Evolutionary conservation across 2,113 vertebrate species (phyloP).

Genomic region (Sylvia atricapilla): DNA sequence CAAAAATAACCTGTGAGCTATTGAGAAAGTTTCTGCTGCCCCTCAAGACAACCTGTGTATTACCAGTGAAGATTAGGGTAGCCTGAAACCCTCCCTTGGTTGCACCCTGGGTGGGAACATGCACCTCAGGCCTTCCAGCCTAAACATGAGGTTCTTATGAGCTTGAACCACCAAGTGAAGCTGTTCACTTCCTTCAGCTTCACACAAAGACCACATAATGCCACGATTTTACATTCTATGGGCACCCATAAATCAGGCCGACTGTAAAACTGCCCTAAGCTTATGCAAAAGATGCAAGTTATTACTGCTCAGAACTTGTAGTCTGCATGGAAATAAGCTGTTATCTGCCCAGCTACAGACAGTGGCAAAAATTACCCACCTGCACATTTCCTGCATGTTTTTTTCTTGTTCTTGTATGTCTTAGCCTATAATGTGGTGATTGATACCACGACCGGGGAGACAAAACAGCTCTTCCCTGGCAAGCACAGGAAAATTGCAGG

Average conservation of each 20-base stretch:
- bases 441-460: neutral
- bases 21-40: neutral
- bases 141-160: neutral
- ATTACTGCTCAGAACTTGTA: neutral
- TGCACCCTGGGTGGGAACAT: neutral
- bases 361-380: neutral
- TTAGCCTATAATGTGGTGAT: neutral
- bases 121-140: neutral
- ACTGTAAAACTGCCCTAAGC: neutral
- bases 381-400: neutral
- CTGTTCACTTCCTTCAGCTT: neutral
- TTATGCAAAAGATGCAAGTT: neutral
- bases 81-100: neutral
- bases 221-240: neutral
- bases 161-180: neutral
- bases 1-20: slow-evolving; percentile 15
- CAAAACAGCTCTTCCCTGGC: neutral
- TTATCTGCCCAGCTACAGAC: neutral
- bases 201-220: neutral
- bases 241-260: neutral
- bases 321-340: neutral
- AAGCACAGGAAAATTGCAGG: neutral
- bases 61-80: neutral
- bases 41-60: neutral
- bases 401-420: neutral